A percentile compares a stretch with the other conserved stretches of the same genome.
Evolutionary conservation across 2,113 vertebrate genomes (phyloP).

Genomic region (Anthoscopus minutus): DNA sequence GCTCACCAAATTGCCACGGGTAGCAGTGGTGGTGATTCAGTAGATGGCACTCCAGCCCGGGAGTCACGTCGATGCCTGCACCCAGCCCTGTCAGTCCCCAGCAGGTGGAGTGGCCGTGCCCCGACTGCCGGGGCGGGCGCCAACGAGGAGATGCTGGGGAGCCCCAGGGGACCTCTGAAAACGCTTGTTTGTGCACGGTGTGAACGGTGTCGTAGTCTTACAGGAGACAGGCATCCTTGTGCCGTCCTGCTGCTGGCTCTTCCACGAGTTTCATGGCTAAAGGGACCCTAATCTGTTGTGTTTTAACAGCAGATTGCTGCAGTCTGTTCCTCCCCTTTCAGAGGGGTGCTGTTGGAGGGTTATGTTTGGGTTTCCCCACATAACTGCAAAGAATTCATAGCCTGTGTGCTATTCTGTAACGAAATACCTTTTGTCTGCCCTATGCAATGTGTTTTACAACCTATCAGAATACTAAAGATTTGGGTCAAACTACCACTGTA

Average conservation of each 20-base stretch:
- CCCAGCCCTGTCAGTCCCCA: background rate
- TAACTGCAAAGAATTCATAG: background rate
- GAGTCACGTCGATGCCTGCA: accelerated
- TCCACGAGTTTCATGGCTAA: background rate
- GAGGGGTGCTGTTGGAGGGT: background rate
- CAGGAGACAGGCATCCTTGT: background rate
- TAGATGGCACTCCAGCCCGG: background rate
- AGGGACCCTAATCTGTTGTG: background rate
- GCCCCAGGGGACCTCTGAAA: background rate
- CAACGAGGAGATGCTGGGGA: accelerated
- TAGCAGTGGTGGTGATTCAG: background rate
- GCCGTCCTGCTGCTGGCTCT: background rate
- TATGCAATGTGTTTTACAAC: background rate
- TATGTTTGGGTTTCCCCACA: background rate
- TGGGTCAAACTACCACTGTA: background rate
- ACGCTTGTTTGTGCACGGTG: accelerated
- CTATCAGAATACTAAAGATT: background rate
- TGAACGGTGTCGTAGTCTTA: accelerated
- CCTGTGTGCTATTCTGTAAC: background rate
- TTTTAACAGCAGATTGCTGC: background rate
- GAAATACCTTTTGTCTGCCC: background rate
- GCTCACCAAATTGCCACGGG: background rate
- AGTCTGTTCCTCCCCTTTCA: background rate
- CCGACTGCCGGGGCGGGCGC: accelerated
- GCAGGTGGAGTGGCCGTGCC: background rate